Conservation (phyloP, 2,113 vertebrate genomes). For the Nanorana parkeri region DNA sequence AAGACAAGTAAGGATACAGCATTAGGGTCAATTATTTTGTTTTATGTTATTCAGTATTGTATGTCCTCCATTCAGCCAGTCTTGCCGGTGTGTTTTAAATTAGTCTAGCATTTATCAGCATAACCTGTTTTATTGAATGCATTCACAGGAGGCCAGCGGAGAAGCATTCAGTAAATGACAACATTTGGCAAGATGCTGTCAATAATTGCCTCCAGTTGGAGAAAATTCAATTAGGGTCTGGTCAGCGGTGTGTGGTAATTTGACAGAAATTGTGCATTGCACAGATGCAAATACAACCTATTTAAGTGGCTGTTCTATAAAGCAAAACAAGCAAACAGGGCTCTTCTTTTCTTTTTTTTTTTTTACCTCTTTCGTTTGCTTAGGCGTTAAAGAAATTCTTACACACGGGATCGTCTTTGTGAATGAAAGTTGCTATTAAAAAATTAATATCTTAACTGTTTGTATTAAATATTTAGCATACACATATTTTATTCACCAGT, state of each 20-base stretch:
- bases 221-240: constrained; percentile 42
- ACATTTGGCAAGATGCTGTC: constrained; percentile 49
- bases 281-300: neutral
- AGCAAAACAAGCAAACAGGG: neutral
- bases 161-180: constrained; percentile 30
- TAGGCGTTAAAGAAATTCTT: neutral
- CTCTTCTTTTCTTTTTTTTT: constrained; percentile 3
- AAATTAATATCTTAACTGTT: constrained; percentile 36
- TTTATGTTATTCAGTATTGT: constrained; percentile 20
- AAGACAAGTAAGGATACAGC: constrained; percentile 12
- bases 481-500: constrained; percentile 32
- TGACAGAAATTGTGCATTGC: constrained; percentile 32
- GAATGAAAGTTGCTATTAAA: constrained; percentile 13
- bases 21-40: constrained; percentile 36
- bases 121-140: constrained; percentile 27
- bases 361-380: neutral
- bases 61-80: neutral
- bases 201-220: constrained; percentile 40
- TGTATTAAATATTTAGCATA: constrained; percentile 29
- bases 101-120: constrained; percentile 24
- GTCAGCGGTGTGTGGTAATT: constrained; percentile 37
- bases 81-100: constrained; percentile 38
- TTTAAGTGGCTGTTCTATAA: neutral
- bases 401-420: neutral
- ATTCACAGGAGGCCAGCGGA: constrained; percentile 33